Conservation (phyloP, 2,888 invertebrate genomes). For the Tineola bisselliella region DNA sequence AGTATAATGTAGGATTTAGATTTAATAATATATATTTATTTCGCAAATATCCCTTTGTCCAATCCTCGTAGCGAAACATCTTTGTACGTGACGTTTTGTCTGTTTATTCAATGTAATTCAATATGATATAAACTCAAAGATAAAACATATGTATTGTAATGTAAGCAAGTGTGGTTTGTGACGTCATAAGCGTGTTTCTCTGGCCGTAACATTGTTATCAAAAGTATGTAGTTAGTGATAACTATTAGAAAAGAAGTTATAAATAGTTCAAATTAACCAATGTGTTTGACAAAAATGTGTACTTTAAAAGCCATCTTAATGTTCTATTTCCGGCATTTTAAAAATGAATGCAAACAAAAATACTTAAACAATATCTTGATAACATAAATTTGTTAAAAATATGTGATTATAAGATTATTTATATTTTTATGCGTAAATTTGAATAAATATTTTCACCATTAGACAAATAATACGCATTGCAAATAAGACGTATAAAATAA, state of each 20-base stretch:
- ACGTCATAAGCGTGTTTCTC: not conserved
- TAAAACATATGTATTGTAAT: not conserved
- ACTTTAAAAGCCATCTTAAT: conserved; percentile 18
- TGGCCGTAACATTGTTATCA: not conserved
- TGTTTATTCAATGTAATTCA: too few species aligned
- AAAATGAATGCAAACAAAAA: conserved; percentile 48
- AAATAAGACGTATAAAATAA: too few species aligned
- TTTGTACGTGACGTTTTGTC: too few species aligned
- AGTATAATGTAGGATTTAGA: too few species aligned
- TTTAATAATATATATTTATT: too few species aligned
- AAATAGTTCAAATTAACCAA: not conserved
- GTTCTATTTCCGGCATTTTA: conserved; percentile 24
- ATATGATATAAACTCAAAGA: too few species aligned
- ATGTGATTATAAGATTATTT: not conserved
- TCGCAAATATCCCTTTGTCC: too few species aligned
- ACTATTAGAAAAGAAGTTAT: not conserved
- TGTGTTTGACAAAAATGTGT: not conserved
- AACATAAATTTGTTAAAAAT: not conserved
- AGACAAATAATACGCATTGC: too few species aligned
- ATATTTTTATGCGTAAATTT: too few species aligned
- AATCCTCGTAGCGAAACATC: too few species aligned
- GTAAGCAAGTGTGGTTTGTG: not conserved
- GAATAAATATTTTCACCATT: too few species aligned
- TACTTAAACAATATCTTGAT: not conserved
- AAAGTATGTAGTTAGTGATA: not conserved